These are phyloP conservation scores for Cromileptes altivelis DNA, from an alignment of 2,113 vertebrate genomes.

Conservation along the genomic window DNA sequence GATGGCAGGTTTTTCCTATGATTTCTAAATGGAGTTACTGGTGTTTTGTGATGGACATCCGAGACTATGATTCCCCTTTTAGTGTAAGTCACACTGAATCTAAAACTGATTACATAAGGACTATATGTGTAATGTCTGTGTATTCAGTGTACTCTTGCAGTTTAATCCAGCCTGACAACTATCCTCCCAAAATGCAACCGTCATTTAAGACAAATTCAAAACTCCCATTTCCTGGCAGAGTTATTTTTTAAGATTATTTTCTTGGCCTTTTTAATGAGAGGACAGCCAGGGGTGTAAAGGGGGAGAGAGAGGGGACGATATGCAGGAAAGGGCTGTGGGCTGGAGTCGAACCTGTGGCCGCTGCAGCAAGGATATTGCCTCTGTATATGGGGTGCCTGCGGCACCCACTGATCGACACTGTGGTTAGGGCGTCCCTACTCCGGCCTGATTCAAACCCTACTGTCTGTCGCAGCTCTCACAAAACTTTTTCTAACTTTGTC, in stretches of 20 bases:
- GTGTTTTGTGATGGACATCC: not conserved
- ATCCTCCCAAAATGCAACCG: not conserved
- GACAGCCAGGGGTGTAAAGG: no score
- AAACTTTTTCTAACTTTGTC: not conserved
- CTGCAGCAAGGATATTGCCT: no score
- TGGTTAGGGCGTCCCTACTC: not conserved
- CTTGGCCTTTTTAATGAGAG: no score
- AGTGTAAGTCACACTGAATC: not conserved
- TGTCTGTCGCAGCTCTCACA: slow-evolving; percentile 6
- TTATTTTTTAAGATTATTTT: no score
- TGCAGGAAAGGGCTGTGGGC: no score
- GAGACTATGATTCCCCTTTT: not conserved
- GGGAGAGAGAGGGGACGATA: no score
- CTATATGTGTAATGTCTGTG: not conserved
- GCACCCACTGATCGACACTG: no score
- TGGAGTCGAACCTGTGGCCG: no score
- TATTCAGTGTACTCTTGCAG: not conserved
- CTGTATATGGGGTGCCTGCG: no score
- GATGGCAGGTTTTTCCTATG: no score
- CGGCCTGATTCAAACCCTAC: not conserved
- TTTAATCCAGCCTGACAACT: not conserved
- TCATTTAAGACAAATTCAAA: not conserved
- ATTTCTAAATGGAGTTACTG: not conserved
- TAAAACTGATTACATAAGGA: not conserved
- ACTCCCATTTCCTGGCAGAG: slow-evolving; percentile 5